These are phyloP conservation scores for Oceanodroma leucorhoa DNA, from an alignment of 2,797 vertebrate genomes.

Conservation along the genomic window DNA sequence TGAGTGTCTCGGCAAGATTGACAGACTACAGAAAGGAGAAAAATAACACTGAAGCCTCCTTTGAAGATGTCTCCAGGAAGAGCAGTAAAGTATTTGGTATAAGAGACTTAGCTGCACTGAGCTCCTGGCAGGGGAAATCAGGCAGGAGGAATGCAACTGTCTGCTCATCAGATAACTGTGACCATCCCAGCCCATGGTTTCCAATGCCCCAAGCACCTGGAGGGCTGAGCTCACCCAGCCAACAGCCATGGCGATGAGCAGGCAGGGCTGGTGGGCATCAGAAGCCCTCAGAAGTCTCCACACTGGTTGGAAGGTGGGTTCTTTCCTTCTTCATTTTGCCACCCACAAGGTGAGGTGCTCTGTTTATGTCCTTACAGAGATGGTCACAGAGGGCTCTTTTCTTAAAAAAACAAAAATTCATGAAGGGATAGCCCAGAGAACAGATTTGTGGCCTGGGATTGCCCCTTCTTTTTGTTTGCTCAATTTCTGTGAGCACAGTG, in stretches of 20 bases:
- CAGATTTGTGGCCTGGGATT: not conserved
- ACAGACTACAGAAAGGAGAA: not conserved
- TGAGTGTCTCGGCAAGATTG: not conserved
- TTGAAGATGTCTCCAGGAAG: not conserved
- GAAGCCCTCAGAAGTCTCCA: not conserved
- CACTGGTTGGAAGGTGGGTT: accelerated
- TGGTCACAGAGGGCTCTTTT: accelerated
- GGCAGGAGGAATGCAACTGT: not conserved
- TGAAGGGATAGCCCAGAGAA: not conserved
- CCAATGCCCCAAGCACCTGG: not conserved
- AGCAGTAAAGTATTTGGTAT: not conserved
- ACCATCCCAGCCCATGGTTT: accelerated
- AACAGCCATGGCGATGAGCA: not conserved
- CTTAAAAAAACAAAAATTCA: not conserved
- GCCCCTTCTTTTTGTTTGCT: not conserved
- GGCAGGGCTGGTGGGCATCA: not conserved
- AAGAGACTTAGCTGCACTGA: not conserved
- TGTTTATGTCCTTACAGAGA: not conserved
- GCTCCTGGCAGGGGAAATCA: not conserved
- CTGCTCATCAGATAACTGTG: not conserved
- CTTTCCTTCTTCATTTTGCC: not conserved
- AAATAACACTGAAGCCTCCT: not conserved
- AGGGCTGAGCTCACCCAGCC: not conserved
- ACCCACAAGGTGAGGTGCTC: not conserved
- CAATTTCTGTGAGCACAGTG: not conserved